Percentiles rank a stretch among this genome's conserved stretches.
Evolutionary conservation across 2,113 vertebrate species (phyloP).

Genomic region (Anoura caudifer): DNA sequence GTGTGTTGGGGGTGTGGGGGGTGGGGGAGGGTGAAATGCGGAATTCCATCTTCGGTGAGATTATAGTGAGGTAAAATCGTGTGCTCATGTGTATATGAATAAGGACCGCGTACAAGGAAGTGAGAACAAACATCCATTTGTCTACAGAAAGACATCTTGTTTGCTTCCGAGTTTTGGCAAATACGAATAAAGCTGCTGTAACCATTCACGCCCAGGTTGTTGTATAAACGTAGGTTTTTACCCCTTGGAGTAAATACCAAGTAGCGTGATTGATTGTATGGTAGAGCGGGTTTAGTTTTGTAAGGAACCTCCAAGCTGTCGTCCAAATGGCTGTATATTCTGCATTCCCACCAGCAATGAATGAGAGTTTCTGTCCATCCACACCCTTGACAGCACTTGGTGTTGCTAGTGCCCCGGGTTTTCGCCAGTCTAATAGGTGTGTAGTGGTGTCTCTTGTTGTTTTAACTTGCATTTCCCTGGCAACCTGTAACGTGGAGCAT

Average conservation of each 20-base stretch:
- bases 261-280: not conserved
- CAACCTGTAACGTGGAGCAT: not conserved
- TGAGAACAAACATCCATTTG: not conserved
- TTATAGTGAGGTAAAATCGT: not conserved
- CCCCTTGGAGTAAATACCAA: not conserved
- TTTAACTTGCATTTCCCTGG: not conserved
- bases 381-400: accelerated
- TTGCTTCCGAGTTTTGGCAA: not conserved
- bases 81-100: not conserved
- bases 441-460: not conserved
- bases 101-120: not conserved
- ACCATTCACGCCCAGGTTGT: not conserved
- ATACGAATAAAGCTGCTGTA: not conserved
- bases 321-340: not conserved
- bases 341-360: accelerated
- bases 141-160: not conserved
- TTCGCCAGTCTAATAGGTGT: not conserved
- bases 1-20: not conserved
- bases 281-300: not conserved
- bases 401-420: not conserved
- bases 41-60: not conserved
- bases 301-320: not conserved
- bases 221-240: not conserved
- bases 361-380: not conserved
- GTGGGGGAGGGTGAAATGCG: not conserved